Base-by-base conservation (phyloP, 1,140 invertebrate species). In the Sitodiplosis mosellana region DNA sequence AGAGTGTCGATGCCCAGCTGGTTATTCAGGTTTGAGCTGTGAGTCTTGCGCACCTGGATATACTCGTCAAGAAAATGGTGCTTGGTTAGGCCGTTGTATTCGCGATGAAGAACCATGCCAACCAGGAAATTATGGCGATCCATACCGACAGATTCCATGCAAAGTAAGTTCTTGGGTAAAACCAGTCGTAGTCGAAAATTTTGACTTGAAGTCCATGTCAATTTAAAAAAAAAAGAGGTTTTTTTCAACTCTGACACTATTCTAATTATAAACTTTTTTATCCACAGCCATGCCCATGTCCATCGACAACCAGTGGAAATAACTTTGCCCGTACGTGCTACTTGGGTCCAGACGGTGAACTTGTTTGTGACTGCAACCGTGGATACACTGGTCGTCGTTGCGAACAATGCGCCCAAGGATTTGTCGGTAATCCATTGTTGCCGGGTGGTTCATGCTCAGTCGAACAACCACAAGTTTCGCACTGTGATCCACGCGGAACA, bases 351-450 rank as follows among this genome's bases (percentile, higher is more conserved):
- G 80, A 88, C 57, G 80, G 80, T 15, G 72, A 81, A 52, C 82
- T 90, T 0, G 78, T 80, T 1, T 97, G 92, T 59, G 73, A 85
- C 52, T 97, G 93, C 63, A 76, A 80, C 20, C 68, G 74, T 50
- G 92, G 89, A 27, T 93, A 95, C 59, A 68, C 71, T 43, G 93
- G 93, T 12, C 66, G 78, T 19, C 73, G 82, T 42, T 98, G 94
- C 67, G 78, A 91, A 59, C 61, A 69, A 46, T 95, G 87, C 59
- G 76, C 77, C 27, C 50, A 59, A 1, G 84, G 82, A 1, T 91
- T 87, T 58, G 67, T 71, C 41, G 86, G 87, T 11, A 84, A 88
- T 65, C 85, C 87, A 5, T 53, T 79, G 11, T 59, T 76, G 18
- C 69, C 77, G 0, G 82, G 82, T 2, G 79, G 81, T 55, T 73